These are phyloP conservation scores for Agrilus biguttatus DNA, from an alignment of 2,888 invertebrate genomes.

Conservation along the genomic window DNA sequence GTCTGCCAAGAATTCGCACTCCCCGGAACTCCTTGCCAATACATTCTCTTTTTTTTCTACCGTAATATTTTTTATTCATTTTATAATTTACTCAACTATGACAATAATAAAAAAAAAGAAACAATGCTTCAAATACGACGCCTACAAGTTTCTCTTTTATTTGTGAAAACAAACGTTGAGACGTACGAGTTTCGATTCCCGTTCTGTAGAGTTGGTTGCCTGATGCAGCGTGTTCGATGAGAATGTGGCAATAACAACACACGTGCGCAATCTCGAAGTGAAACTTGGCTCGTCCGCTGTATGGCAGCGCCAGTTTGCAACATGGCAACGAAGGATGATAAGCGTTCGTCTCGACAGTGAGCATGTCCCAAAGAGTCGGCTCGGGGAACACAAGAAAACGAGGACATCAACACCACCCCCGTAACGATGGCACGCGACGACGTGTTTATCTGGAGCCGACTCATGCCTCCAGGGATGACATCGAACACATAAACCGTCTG, in stretches of 20 bases:
- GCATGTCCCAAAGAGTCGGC: conserved; percentile 45
- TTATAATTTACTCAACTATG: too few relatives aligned
- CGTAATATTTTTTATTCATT: too few relatives aligned
- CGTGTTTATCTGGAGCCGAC: conserved; percentile 37
- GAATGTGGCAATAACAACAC: background rate
- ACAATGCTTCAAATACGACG: conserved; percentile 3
- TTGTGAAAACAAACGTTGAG: background rate
- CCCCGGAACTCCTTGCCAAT: too few relatives aligned
- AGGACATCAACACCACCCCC: conserved; percentile 64
- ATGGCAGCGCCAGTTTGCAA: conserved; percentile 32
- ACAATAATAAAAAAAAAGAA: background rate
- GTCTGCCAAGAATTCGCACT: too few relatives aligned
- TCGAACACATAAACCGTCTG: conserved; percentile 35
- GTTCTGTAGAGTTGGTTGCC: conserved; percentile 6
- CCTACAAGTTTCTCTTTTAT: background rate
- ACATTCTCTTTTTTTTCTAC: too few relatives aligned
- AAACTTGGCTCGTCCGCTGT: background rate
- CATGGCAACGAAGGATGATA: conserved; percentile 45
- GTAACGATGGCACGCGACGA: conserved; percentile 34
- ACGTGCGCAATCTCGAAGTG: conserved; percentile 1
- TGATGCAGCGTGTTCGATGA: background rate
- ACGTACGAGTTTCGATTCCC: background rate
- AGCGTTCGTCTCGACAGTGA: conserved; percentile 19
- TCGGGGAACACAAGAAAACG: conserved; percentile 49
- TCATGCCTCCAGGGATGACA: conserved; percentile 9